phyloP scores from a whole-genome alignment of 2,113 vertebrate genomes.

The Cathartes aura region DNA sequence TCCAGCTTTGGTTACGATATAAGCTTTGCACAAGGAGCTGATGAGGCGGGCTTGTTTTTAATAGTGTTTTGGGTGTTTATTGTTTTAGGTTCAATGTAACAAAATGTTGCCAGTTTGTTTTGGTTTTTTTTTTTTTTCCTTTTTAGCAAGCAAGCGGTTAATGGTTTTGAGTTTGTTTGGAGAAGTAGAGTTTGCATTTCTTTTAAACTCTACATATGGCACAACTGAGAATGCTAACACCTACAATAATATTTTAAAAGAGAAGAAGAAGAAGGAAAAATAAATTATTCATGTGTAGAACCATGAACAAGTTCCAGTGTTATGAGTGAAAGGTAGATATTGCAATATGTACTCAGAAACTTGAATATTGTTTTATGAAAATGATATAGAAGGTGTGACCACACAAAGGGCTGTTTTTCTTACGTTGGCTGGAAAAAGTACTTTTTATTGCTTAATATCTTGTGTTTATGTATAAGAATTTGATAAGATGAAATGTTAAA shows the following conservation, averaged over 20 bases:
- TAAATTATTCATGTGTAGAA: neutral
- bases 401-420: neutral
- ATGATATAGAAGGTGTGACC: neutral
- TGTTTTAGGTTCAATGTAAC: neutral
- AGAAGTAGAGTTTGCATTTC: neutral
- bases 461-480: neutral
- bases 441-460: neutral
- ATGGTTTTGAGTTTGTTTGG: neutral
- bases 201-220: neutral
- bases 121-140: neutral
- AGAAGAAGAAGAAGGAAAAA: neutral
- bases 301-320: neutral
- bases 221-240: neutral
- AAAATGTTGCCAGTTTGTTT: neutral
- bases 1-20: neutral
- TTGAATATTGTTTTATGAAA: neutral
- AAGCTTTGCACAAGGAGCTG: neutral
- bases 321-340: neutral
- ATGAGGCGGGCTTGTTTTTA: neutral
- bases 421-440: neutral
- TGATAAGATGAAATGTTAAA: neutral
- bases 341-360: neutral
- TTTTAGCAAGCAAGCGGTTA: neutral
- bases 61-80: neutral
- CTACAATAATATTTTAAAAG: neutral